Conservation (phyloP, 2,888 invertebrate species). For the Cetonia aurata region DNA sequence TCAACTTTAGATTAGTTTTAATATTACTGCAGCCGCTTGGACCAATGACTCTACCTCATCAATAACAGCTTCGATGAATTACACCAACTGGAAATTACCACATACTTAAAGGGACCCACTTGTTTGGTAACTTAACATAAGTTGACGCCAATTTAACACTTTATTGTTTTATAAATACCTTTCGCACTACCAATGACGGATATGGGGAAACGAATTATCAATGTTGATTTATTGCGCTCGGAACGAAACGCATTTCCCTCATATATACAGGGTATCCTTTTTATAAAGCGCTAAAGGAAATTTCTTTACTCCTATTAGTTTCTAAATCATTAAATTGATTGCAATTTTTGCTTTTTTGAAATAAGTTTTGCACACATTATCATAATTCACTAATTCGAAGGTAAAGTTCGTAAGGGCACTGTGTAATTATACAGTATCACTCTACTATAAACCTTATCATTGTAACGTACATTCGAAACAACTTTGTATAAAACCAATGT, state of each 20-base stretch:
- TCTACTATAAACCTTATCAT: too few species aligned
- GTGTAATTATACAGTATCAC: too few species aligned
- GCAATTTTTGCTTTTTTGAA: too few species aligned
- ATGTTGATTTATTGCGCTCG: slow-evolving; percentile 24
- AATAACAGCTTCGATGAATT: slow-evolving; percentile 46
- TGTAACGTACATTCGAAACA: too few species aligned
- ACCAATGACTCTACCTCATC: slow-evolving; percentile 47
- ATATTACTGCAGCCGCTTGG: slow-evolving; percentile 52
- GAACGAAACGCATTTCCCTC: slow-evolving; percentile 1
- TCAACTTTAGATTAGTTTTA: slow-evolving; percentile 59
- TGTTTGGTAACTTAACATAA: slow-evolving; percentile 34
- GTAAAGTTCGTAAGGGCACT: too few species aligned
- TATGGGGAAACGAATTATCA: slow-evolving; percentile 9
- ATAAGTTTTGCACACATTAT: too few species aligned
- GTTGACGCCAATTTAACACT: slow-evolving; percentile 22
- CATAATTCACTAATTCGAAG: too few species aligned
- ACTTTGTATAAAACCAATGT: too few species aligned
- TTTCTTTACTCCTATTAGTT: too few species aligned
- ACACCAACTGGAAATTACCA: slow-evolving; percentile 44
- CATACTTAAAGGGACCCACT: slow-evolving; percentile 42
- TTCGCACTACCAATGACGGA: slow-evolving; percentile 4
- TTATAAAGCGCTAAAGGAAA: too few species aligned
- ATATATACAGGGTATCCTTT: neutral
- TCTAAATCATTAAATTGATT: too few species aligned
- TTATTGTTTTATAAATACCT: slow-evolving; percentile 36